Conservation (phyloP, 1,140 invertebrate genomes). For the Luehdorfia chinensis region DNA sequence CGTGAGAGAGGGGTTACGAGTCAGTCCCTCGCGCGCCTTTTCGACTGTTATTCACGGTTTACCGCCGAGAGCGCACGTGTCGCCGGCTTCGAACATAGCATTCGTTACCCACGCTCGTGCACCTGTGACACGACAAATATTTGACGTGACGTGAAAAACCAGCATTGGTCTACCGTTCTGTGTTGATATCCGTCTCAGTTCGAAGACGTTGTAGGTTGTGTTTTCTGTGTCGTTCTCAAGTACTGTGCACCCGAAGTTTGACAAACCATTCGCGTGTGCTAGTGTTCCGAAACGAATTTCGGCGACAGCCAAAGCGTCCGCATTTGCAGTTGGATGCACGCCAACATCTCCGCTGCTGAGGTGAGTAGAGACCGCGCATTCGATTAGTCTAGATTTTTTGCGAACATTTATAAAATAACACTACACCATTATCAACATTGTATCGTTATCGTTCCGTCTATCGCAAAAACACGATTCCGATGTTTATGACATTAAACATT, state of each 20-base stretch:
- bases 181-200: constrained; percentile 43
- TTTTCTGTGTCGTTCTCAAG: constrained; percentile 43
- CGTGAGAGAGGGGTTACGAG: constrained; percentile 50
- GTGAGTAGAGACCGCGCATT: constrained; percentile 56
- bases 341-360: constrained; percentile 63
- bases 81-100: constrained; percentile 35
- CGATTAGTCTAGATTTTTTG: constrained; percentile 34
- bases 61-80: constrained; percentile 64
- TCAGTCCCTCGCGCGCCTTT: constrained; percentile 31
- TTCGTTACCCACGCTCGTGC: constrained; percentile 43
- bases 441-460: constrained; percentile 27
- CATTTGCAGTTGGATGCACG: constrained; percentile 67
- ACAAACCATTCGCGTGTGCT: constrained; percentile 40
- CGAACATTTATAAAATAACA: constrained; percentile 16
- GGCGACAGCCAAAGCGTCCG: constrained; percentile 57
- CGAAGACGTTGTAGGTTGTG: constrained; percentile 39
- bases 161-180: constrained; percentile 50
- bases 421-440: constrained; percentile 24
- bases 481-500: constrained; percentile 33
- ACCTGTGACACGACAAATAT: constrained; percentile 64
- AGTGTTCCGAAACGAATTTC: constrained; percentile 48
- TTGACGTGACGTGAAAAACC: constrained; percentile 67
- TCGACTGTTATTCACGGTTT: constrained; percentile 60
- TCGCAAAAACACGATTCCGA: constrained; percentile 38
- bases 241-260: constrained; percentile 46